These are phyloP conservation scores for Kryptolebias ocellatus DNA, from an alignment of 2,797 vertebrate species.

Conservation along the genomic window DNA sequence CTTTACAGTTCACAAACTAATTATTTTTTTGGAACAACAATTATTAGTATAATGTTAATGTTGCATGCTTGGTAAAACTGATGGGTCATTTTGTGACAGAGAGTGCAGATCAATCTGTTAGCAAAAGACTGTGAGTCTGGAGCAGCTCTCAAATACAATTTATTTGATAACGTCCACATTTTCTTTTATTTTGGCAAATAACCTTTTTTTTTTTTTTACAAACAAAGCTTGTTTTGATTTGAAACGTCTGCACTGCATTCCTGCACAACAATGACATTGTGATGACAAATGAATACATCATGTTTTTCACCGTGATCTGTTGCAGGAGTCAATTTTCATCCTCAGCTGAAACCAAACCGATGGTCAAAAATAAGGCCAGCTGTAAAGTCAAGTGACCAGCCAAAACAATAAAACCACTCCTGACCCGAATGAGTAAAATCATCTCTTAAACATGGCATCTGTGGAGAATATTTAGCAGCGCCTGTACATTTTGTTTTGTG, in stretches of 20 bases:
- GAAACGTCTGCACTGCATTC: slow-evolving; percentile 25
- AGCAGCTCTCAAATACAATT: slow-evolving; percentile 12
- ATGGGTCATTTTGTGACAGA: not conserved
- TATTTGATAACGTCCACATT: slow-evolving; percentile 25
- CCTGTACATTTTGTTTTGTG: not conserved
- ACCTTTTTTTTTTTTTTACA: not conserved
- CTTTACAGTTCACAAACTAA: not conserved
- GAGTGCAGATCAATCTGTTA: not conserved
- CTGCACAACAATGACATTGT: slow-evolving; percentile 28
- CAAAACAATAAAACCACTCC: not conserved
- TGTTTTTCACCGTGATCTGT: not conserved
- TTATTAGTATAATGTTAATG: not conserved
- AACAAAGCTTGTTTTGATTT: slow-evolving; percentile 33
- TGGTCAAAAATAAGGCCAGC: not conserved
- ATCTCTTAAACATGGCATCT: not conserved
- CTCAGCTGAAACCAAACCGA: slow-evolving; percentile 16
- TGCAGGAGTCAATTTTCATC: slow-evolving; percentile 2
- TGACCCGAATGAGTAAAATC: not conserved
- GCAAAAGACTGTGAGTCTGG: slow-evolving; percentile 19
- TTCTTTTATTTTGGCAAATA: slow-evolving; percentile 34
- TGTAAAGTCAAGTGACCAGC: slow-evolving; percentile 1
- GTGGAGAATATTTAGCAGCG: not conserved
- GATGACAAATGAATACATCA: slow-evolving; percentile 16
- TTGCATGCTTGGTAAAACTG: slow-evolving; percentile 8
- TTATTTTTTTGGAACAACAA: no score